phyloP scores from a whole-genome alignment of 2,888 invertebrate genomes.

The Andrena hattorfiana region DNA sequence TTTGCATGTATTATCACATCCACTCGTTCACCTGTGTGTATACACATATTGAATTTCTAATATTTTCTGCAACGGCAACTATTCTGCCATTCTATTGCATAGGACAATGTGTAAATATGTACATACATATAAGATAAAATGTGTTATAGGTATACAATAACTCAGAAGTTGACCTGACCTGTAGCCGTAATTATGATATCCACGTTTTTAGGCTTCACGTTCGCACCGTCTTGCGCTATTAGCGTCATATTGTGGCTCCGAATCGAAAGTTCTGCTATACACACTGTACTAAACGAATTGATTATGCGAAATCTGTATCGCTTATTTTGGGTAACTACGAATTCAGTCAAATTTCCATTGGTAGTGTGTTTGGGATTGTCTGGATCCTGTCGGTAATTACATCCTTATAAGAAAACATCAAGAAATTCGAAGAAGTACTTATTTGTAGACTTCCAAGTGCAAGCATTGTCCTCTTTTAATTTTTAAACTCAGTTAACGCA shows the following conservation, averaged over 20 bases:
- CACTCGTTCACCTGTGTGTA: constrained; percentile 87
- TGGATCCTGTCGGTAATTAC: constrained; percentile 38
- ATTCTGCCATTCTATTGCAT: too few species aligned
- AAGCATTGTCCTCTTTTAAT: too few species aligned
- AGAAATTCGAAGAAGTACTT: constrained; percentile 1
- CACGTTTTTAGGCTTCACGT: constrained; percentile 44
- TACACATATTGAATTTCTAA: not conserved
- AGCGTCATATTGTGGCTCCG: constrained; percentile 64
- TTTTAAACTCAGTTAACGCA: too few species aligned
- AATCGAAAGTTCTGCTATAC: constrained; percentile 53
- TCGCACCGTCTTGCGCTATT: not conserved
- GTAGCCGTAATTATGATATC: constrained; percentile 21
- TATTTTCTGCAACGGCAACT: too few species aligned
- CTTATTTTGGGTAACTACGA: constrained; percentile 46
- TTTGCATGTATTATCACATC: constrained; percentile 87
- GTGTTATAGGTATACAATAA: not conserved
- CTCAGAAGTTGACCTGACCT: constrained; percentile 41
- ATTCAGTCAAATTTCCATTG: constrained; percentile 33
- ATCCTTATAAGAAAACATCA: not conserved
- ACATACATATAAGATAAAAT: too few species aligned
- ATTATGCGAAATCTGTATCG: constrained; percentile 70
- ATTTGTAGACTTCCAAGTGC: too few species aligned
- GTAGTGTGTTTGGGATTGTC: constrained; percentile 8
- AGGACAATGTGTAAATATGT: too few species aligned
- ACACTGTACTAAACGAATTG: constrained; percentile 67